Evolutionary conservation across 30 jellyfish, hydroid and myxozoan species (phyloP).

Genomic region (Hydractinia echinata): DNA sequence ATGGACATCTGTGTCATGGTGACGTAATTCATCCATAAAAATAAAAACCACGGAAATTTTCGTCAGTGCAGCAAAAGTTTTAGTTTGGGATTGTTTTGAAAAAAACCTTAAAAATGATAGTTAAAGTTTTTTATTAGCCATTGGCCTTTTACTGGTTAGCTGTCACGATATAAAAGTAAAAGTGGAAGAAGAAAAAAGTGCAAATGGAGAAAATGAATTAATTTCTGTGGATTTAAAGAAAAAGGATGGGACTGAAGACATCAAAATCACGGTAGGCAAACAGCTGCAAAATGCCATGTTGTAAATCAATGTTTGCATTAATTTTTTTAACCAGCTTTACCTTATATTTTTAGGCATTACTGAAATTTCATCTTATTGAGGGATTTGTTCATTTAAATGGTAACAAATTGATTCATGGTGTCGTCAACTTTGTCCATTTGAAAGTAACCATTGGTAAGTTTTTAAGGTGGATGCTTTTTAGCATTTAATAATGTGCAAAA

Average conservation of each 20-base stretch:
- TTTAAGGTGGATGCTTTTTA: no score
- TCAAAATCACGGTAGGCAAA: background rate
- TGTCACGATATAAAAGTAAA: background rate
- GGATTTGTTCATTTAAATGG: conserved; percentile 26
- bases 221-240: background rate
- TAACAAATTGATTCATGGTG: conserved; percentile 8
- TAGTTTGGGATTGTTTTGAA: no score
- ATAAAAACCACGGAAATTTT: no score
- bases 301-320: background rate
- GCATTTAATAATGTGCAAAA: no score
- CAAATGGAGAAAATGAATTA: background rate
- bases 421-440: conserved; percentile 14
- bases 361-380: conserved; percentile 21
- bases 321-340: conserved; percentile 4
- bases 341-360: conserved; percentile 1
- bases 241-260: conserved; percentile 16
- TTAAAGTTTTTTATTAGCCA: background rate
- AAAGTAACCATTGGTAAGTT: background rate
- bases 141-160: background rate
- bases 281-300: background rate
- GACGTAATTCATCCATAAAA: no score
- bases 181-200: background rate
- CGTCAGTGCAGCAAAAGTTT: no score
- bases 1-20: no score
- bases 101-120: no score